Base-by-base conservation (phyloP, 2,888 invertebrate genomes). In the Petrophora chlorosata region DNA sequence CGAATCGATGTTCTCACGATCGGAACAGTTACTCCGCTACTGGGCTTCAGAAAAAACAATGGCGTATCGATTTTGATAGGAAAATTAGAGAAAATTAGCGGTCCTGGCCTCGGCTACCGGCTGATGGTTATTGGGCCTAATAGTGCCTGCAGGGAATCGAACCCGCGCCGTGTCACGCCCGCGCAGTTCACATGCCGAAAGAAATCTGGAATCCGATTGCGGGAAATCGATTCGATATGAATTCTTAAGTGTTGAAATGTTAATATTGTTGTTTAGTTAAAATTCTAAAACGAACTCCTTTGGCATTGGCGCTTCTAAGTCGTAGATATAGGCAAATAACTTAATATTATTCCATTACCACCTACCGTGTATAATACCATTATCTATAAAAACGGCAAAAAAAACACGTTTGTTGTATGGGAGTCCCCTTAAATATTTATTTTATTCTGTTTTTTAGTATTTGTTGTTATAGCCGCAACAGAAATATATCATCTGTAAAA, bases 81-180 rank as follows among this genome's bases (percentile, higher is more conserved):
- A 88, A 89, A 90, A 90, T 90, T 88, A 89, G 88, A 80, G 84
- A 82, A 88, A 89, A 90, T 90, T 89, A 89, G 84, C 76, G 78
- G 79, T 76, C 73, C 67, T 67, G 62, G 73, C 58, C 61, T 70
- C 65, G 69, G 86, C 89, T 90, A 89, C 89, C 80, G 89, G 65
- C 82, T 81, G 87, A 85, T 84, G 81, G 87, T 88, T 90, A 88
- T 85, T 84, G 85, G 77, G 60, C 72, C 69, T 89, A 89, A 90
- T 89, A 63, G 85, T 80, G 89, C 88, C 89, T 82, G 70, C 76
- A 77, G 86, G 89, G 85, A 74, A 63, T 74, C 79, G 77, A 76
- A 79, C 80, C 75, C 68, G 63, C 59, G 67, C 63, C 67, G 70
- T 76, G 87, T 83, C 87, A 86, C 88, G 87, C 84, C 81, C 70